Evolutionary conservation across 2,797 vertebrate genomes (phyloP).

Genomic region (Parotocinclus haroldoi): DNA sequence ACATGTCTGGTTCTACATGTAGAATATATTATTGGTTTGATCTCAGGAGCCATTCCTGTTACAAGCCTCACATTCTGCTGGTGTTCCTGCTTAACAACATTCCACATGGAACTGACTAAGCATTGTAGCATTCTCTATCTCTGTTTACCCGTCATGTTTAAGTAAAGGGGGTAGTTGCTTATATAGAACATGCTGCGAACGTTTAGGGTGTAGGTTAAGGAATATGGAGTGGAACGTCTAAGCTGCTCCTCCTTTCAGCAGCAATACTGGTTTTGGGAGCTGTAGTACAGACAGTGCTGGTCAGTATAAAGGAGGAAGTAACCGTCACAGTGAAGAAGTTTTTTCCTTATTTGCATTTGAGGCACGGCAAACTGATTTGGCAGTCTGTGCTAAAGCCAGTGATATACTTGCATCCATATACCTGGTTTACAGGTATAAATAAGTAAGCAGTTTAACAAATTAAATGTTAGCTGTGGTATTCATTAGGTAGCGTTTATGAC

Average conservation of each 20-base stretch:
- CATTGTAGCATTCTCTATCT: conserved; percentile 20
- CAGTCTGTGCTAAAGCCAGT: too few species aligned
- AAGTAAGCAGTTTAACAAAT: too few species aligned
- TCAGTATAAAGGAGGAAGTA: conserved; percentile 21
- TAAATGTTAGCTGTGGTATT: too few species aligned
- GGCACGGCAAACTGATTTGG: too few species aligned
- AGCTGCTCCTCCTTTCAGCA: background rate
- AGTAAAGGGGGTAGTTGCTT: background rate
- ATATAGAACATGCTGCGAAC: conserved; percentile 43
- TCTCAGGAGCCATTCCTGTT: background rate
- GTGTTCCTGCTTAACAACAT: conserved; percentile 66
- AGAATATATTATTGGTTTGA: background rate
- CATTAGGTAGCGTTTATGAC: too few species aligned
- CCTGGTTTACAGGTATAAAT: background rate
- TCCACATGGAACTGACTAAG: conserved; percentile 51
- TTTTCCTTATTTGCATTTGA: background rate
- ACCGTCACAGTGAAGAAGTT: conserved; percentile 29
- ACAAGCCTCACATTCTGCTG: conserved; percentile 32
- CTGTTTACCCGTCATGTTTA: background rate
- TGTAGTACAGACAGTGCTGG: too few species aligned
- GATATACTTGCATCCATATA: too few species aligned
- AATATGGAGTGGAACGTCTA: background rate
- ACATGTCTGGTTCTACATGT: background rate
- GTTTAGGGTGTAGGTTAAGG: background rate
- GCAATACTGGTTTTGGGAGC: conserved; percentile 58